Conservation (phyloP, 2,888 invertebrate species). For the Lasioglossum leucozonium region DNA sequence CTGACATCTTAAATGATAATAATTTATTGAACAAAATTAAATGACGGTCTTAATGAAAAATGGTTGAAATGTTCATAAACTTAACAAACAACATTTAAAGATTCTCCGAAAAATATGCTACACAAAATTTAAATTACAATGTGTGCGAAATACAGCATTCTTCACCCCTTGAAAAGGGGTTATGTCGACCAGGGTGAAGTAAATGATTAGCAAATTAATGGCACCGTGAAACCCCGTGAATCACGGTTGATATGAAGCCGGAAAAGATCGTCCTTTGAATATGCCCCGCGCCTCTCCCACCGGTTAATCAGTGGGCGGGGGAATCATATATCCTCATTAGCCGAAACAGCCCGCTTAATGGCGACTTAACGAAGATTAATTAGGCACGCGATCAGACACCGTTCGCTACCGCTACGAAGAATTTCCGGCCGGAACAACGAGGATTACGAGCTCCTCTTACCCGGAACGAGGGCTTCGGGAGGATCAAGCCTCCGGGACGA, state of each 20-base stretch:
- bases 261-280: conserved; percentile 1
- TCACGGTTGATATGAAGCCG: neutral
- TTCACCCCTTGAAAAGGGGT: neutral
- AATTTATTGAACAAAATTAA: too few species aligned
- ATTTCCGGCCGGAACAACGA: conserved; percentile 14
- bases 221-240: neutral
- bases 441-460: conserved; percentile 5
- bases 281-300: neutral
- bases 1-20: too few species aligned
- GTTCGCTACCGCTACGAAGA: neutral
- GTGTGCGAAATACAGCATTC: too few species aligned
- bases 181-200: neutral
- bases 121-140: too few species aligned
- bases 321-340: conserved; percentile 14
- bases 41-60: too few species aligned
- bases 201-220: neutral
- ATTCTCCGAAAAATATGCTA: too few species aligned
- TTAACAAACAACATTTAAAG: too few species aligned
- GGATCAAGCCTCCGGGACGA: neutral
- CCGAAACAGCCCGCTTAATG: neutral
- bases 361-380: conserved; percentile 19
- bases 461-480: neutral
- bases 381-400: neutral
- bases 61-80: too few species aligned
- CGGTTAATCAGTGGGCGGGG: neutral